Evolutionary conservation across 2,797 vertebrate species (phyloP), one percentile per base, ranked within the genome.

Genomic region (Siniperca obscura): DNA sequence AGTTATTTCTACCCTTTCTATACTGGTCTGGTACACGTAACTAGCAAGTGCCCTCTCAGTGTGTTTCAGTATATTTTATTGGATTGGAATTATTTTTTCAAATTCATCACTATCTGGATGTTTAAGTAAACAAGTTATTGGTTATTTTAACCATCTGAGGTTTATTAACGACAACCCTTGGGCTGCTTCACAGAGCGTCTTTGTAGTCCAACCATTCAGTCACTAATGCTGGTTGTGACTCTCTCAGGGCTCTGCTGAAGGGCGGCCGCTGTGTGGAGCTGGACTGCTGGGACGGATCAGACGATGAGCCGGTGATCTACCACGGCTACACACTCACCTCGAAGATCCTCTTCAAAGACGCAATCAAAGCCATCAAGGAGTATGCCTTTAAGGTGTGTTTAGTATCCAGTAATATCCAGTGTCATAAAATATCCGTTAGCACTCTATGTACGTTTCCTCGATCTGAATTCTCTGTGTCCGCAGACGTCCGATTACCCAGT

Each of bases 261-360:
- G 97, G 98, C 84, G 99, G 98, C 78, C 98, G 98, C 74, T 99
- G 98, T 16, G 93, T 99, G 92, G 98, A 99, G 88, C 91, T 99
- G 77, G 98, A 99, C 92, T 97, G 98, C 93, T 99, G 97, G 97
- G 98, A 99, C 0, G 98, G 98, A 8, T 95, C 96, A 0, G 97
- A 98, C 56, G 93, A 92, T 0, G 98, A 99, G 82, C 98, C 98
- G 0, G 46, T 97, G 59, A 98, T 99, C 93, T 99, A 99, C 93
- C 98, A 99, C 0, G 98, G 98, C 71, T 98, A 99, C 94, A 99
- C 98, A 0, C 95, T 99, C 78, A 99, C 98, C 56, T 98, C 98
- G 34, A 97, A 97, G 94, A 97, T 99, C 92, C 97, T 99, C 88
- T 97, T 99, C 92, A 97, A 96, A 0, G 98, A 99, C 12, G 96